phyloP scores from a whole-genome alignment of 2,797 vertebrate species.

The Tolypeutes matacus region DNA sequence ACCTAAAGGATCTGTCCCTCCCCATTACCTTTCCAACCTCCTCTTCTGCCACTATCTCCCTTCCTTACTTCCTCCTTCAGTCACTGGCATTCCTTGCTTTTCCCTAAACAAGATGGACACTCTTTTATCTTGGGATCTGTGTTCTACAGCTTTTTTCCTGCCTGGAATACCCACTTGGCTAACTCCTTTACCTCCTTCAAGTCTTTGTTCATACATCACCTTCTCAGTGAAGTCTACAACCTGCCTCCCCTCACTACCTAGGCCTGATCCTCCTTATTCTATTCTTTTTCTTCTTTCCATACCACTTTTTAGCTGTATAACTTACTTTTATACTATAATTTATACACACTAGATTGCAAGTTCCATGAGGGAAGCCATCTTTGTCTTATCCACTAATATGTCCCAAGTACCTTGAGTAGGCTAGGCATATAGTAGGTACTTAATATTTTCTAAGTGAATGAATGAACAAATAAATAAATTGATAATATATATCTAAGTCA shows the following conservation, averaged over 20 bases:
- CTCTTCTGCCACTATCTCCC: background rate
- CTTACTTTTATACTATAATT: background rate
- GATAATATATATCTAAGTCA: background rate
- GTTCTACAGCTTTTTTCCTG: background rate
- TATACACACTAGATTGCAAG: background rate
- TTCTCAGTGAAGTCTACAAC: background rate
- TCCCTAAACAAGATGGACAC: background rate
- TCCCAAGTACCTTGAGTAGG: background rate
- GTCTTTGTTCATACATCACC: background rate
- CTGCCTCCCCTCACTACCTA: background rate
- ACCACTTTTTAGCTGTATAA: background rate
- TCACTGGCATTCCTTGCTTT: background rate
- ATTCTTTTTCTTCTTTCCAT: background rate
- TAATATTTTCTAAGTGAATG: slow-evolving; percentile 5
- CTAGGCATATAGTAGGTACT: background rate
- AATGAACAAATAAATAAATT: background rate
- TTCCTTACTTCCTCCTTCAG: background rate
- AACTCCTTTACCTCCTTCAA: background rate
- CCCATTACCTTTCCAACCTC: background rate
- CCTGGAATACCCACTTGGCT: background rate
- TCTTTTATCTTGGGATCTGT: background rate
- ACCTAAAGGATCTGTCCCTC: background rate
- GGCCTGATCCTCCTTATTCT: background rate
- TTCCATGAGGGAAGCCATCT: background rate
- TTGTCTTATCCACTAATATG: background rate